Conservation (phyloP, 2,888 invertebrate genomes). For the Xanthia togata region DNA sequence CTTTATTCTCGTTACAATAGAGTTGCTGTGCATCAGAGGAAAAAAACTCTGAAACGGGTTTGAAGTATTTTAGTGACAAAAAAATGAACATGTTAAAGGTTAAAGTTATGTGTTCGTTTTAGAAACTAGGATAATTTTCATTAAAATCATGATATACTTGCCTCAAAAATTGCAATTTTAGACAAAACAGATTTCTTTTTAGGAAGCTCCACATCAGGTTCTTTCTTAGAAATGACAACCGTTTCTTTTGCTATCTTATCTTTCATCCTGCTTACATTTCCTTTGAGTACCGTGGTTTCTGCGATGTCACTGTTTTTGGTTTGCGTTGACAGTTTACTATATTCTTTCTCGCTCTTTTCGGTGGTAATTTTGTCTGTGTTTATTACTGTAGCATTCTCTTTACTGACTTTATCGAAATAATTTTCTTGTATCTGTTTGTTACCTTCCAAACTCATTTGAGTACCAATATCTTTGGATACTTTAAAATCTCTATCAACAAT, state of each 20-base stretch:
- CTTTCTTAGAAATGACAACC: constrained; percentile 63
- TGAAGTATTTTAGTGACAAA: background rate
- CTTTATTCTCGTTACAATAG: background rate
- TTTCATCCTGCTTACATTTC: constrained; percentile 78
- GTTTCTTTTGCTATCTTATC: constrained; percentile 64
- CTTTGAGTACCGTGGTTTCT: constrained; percentile 73
- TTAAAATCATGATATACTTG: constrained; percentile 63
- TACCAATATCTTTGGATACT: constrained; percentile 31
- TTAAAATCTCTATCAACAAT: constrained; percentile 24
- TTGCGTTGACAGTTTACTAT: constrained; percentile 23
- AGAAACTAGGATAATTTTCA: background rate
- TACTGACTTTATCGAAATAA: background rate
- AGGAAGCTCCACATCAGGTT: constrained; percentile 69
- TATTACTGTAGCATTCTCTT: constrained; percentile 10
- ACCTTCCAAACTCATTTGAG: constrained; percentile 44
- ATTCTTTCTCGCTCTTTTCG: constrained; percentile 33
- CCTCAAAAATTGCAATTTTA: constrained; percentile 86
- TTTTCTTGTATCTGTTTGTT: background rate
- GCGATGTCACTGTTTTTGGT: constrained; percentile 59
- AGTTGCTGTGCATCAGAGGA: background rate
- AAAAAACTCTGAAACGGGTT: background rate
- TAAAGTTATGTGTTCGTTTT: background rate
- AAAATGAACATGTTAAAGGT: background rate
- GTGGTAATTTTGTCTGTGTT: background rate
- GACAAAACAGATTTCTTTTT: constrained; percentile 79